phyloP scores from a whole-genome alignment of 2,797 vertebrate genomes.

The Avahi laniger region DNA sequence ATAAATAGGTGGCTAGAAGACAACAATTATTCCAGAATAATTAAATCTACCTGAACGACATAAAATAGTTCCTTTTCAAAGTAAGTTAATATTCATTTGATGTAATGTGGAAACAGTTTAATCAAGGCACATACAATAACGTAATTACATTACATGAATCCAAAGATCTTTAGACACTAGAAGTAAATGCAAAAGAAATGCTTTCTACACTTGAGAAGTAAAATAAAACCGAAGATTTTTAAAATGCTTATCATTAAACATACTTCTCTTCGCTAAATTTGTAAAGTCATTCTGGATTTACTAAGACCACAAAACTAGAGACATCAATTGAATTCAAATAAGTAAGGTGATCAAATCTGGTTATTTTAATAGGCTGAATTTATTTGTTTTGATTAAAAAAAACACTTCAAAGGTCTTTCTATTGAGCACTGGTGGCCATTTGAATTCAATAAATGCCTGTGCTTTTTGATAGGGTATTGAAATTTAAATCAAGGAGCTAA shows the following conservation, averaged over 20 bases:
- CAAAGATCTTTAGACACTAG: background rate
- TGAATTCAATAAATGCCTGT: background rate
- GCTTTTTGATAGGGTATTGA: background rate
- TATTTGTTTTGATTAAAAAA: background rate
- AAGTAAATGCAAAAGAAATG: constrained; percentile 26
- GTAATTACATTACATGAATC: background rate
- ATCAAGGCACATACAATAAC: background rate
- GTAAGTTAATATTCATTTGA: background rate
- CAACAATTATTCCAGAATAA: background rate
- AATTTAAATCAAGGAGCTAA: background rate
- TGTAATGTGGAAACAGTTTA: background rate
- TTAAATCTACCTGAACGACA: background rate
- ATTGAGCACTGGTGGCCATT: background rate
- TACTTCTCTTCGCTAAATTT: background rate
- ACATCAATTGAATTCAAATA: background rate
- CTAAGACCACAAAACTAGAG: background rate
- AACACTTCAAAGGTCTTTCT: background rate
- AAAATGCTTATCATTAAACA: background rate
- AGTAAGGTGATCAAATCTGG: background rate
- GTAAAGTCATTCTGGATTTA: background rate
- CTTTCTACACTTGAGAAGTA: background rate
- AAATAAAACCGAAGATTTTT: background rate
- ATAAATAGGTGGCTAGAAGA: background rate
- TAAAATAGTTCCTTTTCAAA: background rate
- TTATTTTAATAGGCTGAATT: constrained; percentile 1